Evolutionary conservation across 2,113 vertebrate species (phyloP).

Genomic region (Phycodurus eques): DNA sequence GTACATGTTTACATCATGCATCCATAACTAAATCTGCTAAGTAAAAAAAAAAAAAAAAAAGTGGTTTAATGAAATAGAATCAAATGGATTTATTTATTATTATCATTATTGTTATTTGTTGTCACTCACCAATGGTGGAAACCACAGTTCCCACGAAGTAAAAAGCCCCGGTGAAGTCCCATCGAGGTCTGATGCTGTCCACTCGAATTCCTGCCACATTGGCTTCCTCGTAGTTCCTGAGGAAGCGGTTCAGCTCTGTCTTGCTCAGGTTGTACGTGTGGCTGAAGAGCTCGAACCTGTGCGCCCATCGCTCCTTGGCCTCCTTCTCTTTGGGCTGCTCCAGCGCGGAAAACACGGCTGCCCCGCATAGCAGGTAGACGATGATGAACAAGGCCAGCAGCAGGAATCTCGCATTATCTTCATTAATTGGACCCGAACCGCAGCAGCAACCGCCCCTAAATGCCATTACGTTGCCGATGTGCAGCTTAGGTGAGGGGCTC

Average conservation of each 20-base stretch:
- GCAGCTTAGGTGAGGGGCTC: slow-evolving; percentile 23
- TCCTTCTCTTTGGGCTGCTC: slow-evolving; percentile 86
- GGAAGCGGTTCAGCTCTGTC: slow-evolving; percentile 80
- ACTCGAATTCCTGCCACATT: slow-evolving; percentile 85
- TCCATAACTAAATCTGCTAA: too few relatives aligned
- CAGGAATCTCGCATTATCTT: slow-evolving; percentile 90
- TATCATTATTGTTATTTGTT: background rate
- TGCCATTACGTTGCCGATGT: slow-evolving; percentile 78
- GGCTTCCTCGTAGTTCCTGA: slow-evolving; percentile 87
- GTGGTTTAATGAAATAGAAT: too few relatives aligned
- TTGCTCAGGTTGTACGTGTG: slow-evolving; percentile 84
- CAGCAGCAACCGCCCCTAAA: slow-evolving; percentile 78
- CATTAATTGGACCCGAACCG: slow-evolving; percentile 78
- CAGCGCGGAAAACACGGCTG: slow-evolving; percentile 92
- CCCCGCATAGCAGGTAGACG: slow-evolving; percentile 88
- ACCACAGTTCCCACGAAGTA: slow-evolving; percentile 97
- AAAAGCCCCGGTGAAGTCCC: slow-evolving; percentile 94
- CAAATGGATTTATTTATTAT: background rate
- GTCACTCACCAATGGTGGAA: slow-evolving; percentile 89
- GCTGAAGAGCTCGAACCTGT: slow-evolving; percentile 84
- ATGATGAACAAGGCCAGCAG: slow-evolving; percentile 85
- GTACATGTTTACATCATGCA: too few relatives aligned
- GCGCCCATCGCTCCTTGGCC: slow-evolving; percentile 85
- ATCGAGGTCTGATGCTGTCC: slow-evolving; percentile 82
- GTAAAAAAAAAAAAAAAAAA: too few relatives aligned